These are phyloP conservation scores for Sarcophilus harrisii DNA, from an alignment of 2,797 vertebrate genomes.

Conservation along the genomic window DNA sequence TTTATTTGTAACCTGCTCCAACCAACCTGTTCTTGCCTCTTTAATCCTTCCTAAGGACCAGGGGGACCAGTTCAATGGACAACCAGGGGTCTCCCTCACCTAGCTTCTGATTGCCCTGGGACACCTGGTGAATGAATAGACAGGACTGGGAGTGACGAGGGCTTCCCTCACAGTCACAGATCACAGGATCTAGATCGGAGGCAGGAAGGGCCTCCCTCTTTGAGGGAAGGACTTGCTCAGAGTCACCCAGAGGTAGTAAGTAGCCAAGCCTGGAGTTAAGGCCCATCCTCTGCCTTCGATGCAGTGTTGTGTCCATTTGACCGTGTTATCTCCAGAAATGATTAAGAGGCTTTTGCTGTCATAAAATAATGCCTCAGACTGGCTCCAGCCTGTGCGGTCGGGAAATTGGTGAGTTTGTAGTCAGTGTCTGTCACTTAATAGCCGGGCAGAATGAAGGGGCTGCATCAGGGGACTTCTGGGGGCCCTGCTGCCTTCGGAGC, in stretches of 20 bases:
- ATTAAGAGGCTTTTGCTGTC: conserved; percentile 2
- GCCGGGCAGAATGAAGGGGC: background rate
- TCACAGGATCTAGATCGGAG: background rate
- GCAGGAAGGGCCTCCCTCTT: background rate
- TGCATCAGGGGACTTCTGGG: background rate
- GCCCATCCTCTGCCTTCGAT: background rate
- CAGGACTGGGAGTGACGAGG: background rate
- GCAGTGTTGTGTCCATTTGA: background rate
- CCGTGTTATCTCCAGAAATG: background rate
- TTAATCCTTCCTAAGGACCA: background rate
- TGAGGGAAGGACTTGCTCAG: background rate
- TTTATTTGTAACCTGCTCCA: background rate
- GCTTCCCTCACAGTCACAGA: background rate
- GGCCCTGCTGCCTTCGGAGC: background rate
- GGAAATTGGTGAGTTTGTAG: background rate
- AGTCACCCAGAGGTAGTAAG: background rate
- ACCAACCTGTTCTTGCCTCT: background rate
- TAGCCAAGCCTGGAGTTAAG: background rate
- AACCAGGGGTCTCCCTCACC: background rate
- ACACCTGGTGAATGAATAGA: background rate
- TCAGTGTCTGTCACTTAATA: background rate
- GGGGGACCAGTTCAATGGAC: background rate
- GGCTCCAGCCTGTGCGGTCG: background rate
- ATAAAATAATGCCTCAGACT: background rate
- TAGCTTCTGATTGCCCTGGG: background rate